These are phyloP conservation scores for Pseudomyrmex pallidus DNA, from an alignment of 1,140 invertebrate species.

Conservation along the genomic window DNA sequence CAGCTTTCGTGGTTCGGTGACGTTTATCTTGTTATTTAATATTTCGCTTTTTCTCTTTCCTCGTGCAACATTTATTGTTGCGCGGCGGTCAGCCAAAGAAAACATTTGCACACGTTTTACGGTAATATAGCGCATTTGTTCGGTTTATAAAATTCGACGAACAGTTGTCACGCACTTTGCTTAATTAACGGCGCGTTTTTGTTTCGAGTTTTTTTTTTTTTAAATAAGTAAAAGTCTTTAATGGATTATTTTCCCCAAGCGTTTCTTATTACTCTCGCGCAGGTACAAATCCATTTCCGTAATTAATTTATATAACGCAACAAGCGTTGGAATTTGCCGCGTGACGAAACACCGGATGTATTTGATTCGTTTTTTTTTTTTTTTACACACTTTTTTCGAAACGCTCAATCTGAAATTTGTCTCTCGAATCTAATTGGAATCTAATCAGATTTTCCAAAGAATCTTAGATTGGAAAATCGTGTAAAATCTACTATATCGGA, in stretches of 20 bases:
- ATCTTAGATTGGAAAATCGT: too few relatives aligned
- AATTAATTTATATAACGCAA: conserved; percentile 37
- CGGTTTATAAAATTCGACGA: not conserved
- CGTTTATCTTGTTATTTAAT: conserved; percentile 43
- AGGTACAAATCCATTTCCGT: conserved; percentile 18
- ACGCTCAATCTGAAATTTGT: too few relatives aligned
- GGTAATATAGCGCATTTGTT: not conserved
- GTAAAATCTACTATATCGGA: too few relatives aligned
- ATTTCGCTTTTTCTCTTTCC: conserved; percentile 19
- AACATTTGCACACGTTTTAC: not conserved
- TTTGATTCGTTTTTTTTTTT: not conserved
- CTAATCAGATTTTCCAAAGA: too few relatives aligned
- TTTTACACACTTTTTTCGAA: not conserved
- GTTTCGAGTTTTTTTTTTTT: not conserved
- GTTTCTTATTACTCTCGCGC: not conserved
- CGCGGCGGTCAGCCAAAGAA: not conserved
- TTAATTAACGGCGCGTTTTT: conserved; percentile 28
- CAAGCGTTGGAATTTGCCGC: conserved; percentile 24
- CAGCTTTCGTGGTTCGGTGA: conserved; percentile 18
- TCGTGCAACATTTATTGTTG: not conserved
- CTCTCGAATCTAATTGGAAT: too few relatives aligned
- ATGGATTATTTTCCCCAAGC: conserved; percentile 42
- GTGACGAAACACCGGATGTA: not conserved
- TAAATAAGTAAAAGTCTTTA: not conserved
- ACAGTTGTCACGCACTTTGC: not conserved